Evolutionary conservation across 2,888 invertebrate species (phyloP).

Genomic region (Nipponacmea schrenckii): DNA sequence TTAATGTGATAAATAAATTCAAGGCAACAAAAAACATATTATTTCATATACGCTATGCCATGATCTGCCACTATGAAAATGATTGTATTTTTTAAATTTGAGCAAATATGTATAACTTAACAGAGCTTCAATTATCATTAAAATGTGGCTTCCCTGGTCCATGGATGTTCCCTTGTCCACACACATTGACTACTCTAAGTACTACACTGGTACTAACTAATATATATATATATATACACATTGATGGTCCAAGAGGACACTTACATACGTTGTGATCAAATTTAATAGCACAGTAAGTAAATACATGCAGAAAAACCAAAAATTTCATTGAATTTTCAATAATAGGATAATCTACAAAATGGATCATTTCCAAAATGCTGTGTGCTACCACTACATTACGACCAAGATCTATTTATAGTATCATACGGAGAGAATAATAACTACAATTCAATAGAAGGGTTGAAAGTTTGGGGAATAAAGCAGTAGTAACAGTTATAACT

Average conservation of each 20-base stretch:
- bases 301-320: conserved; percentile 2
- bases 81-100: too few relatives aligned
- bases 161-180: neutral
- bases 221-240: too few relatives aligned
- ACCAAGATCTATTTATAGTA: too few relatives aligned
- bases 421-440: too few relatives aligned
- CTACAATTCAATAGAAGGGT: neutral
- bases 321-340: neutral
- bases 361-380: neutral
- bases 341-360: neutral
- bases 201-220: too few relatives aligned
- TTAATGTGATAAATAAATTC: too few relatives aligned
- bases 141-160: conserved; percentile 33
- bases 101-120: neutral
- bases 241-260: neutral
- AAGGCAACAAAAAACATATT: too few relatives aligned
- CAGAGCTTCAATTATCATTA: conserved; percentile 14
- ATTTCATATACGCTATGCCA: too few relatives aligned
- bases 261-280: neutral
- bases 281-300: neutral
- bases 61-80: too few relatives aligned
- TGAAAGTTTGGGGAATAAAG: conserved; percentile 1
- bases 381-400: neutral
- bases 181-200: conserved; percentile 6
- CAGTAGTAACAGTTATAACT: neutral